Percentiles rank a stretch among this genome's conserved stretches.
These are phyloP conservation scores for Oreortyx pictus DNA, from an alignment of 2,797 vertebrate species.

Conservation along the genomic window DNA sequence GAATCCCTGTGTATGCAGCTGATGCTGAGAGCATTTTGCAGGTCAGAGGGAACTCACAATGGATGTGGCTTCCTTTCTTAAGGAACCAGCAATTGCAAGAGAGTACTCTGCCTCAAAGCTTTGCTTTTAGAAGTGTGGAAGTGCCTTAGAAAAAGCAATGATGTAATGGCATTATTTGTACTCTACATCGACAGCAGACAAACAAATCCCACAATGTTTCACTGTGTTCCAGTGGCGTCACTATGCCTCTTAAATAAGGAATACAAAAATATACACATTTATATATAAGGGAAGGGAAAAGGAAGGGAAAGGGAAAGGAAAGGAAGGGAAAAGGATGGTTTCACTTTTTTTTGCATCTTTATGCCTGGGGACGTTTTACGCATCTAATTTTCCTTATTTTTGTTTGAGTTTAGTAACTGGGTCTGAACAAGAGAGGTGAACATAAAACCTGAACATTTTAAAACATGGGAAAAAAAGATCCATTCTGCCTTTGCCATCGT, in stretches of 20 bases:
- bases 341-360: neutral
- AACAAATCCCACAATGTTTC: constrained; percentile 73
- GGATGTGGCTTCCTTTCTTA: constrained; percentile 67
- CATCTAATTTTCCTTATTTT: neutral
- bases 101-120: constrained; percentile 66
- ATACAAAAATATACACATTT: neutral
- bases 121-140: constrained; percentile 58
- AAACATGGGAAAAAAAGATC: neutral
- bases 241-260: constrained; percentile 27
- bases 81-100: constrained; percentile 61
- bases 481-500: constrained; percentile 63
- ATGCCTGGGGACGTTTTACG: neutral
- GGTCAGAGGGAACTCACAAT: constrained; percentile 35
- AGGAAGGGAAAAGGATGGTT: neutral
- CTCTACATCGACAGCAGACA: constrained; percentile 66
- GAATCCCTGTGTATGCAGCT: neutral
- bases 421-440: neutral
- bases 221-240: constrained; percentile 73
- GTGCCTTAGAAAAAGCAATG: constrained; percentile 58
- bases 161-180: constrained; percentile 45
- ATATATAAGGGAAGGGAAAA: neutral
- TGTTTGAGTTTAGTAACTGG: neutral
- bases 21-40: neutral
- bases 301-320: neutral
- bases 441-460: neutral